Evolutionary conservation across 2,113 vertebrate species (phyloP).

Genomic region (Empidonax traillii): DNA sequence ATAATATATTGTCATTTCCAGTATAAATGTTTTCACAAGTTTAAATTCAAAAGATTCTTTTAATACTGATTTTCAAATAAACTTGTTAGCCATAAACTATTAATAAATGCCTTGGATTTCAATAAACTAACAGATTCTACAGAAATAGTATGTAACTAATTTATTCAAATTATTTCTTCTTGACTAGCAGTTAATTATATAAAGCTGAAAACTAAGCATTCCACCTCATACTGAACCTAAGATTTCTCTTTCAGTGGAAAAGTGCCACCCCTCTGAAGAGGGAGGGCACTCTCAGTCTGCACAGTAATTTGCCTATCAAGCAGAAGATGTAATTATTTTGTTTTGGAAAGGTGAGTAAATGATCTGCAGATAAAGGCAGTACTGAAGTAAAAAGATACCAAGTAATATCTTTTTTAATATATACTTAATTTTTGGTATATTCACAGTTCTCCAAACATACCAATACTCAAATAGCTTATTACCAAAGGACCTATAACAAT

Average conservation of each 20-base stretch:
- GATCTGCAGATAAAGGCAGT: not conserved
- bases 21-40: not conserved
- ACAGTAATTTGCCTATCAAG: not conserved
- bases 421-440: not conserved
- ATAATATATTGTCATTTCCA: not conserved
- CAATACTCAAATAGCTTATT: not conserved
- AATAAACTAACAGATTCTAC: not conserved
- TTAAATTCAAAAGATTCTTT: not conserved
- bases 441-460: not conserved
- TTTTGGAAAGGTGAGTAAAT: not conserved
- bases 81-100: not conserved
- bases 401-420: not conserved
- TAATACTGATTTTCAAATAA: not conserved
- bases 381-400: not conserved
- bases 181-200: not conserved
- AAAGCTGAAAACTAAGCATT: not conserved
- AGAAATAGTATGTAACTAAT: not conserved
- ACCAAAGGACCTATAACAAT: not conserved
- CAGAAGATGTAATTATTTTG: not conserved
- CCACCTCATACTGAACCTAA: not conserved
- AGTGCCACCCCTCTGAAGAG: not conserved
- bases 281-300: not conserved
- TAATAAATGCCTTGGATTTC: fast-evolving
- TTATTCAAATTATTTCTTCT: not conserved
- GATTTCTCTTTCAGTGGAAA: not conserved